These are phyloP conservation scores for Stichodactyla mertensii DNA, from an alignment of 64 coral and sea anemone genomes.

Conservation along the genomic window DNA sequence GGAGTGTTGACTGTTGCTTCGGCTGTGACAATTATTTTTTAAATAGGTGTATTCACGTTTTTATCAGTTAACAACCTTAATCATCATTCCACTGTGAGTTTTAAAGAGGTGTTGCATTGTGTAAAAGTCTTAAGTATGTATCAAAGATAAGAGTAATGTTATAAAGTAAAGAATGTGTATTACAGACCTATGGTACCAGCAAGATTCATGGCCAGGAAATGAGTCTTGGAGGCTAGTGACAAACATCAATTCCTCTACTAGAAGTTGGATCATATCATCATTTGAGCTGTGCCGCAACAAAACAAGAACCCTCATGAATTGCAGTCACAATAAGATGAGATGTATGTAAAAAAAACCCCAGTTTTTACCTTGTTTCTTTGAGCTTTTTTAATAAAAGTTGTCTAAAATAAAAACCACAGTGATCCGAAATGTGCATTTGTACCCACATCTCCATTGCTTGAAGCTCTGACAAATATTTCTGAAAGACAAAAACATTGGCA, in stretches of 20 bases:
- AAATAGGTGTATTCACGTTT: too few species aligned
- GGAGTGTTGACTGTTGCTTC: too few species aligned
- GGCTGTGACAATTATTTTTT: too few species aligned
- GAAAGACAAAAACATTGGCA: neutral
- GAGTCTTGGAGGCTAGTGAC: constrained; percentile 41
- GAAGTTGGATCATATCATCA: constrained; percentile 37
- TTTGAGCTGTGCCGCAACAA: constrained; percentile 43
- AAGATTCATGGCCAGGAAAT: constrained; percentile 77
- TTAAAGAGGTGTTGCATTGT: too few species aligned
- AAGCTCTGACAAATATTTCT: constrained; percentile 70
- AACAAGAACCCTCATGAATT: neutral
- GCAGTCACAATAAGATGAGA: neutral
- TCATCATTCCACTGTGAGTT: too few species aligned
- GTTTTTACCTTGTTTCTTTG: constrained; percentile 55
- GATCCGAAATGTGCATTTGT: constrained; percentile 75
- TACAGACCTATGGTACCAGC: constrained; percentile 76
- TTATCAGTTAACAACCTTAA: too few species aligned
- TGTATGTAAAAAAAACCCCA: neutral
- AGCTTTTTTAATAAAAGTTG: constrained; percentile 61
- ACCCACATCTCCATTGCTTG: constrained; percentile 57
- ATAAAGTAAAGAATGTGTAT: neutral
- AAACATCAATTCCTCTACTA: constrained; percentile 63
- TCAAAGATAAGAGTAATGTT: too few species aligned
- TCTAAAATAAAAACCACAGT: constrained; percentile 67
- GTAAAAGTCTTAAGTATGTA: too few species aligned